These are phyloP conservation scores for Danio aesculapii DNA, from an alignment of 2,797 vertebrate species.

Conservation along the genomic window DNA sequence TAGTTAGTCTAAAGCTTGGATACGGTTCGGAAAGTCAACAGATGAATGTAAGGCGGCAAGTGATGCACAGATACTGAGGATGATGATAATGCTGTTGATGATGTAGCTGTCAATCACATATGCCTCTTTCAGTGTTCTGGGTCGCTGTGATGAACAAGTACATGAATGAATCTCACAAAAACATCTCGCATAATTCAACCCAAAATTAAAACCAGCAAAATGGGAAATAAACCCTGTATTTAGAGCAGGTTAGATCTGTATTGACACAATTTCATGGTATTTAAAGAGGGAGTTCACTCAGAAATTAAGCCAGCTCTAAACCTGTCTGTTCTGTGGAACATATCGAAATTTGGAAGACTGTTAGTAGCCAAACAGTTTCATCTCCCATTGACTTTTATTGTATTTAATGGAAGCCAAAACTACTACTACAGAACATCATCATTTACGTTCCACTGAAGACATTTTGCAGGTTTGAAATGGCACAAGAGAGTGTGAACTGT, in stretches of 20 bases:
- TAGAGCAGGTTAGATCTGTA: neutral
- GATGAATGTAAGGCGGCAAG: conserved; percentile 58
- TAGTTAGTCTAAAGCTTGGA: conserved; percentile 53
- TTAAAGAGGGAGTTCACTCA: neutral
- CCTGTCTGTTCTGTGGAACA: neutral
- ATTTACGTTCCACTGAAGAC: neutral
- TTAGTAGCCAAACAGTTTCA: neutral
- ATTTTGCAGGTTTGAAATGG: no score
- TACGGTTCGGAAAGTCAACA: conserved; percentile 21
- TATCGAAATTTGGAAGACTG: neutral
- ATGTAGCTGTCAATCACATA: conserved; percentile 60
- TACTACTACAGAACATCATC: neutral
- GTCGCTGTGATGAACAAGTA: conserved; percentile 8
- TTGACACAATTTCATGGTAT: neutral
- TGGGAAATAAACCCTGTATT: neutral
- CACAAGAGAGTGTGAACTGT: no score
- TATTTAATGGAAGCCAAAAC: neutral
- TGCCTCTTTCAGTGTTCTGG: conserved; percentile 42
- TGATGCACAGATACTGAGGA: conserved; percentile 31
- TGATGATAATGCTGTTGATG: conserved; percentile 59
- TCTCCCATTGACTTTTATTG: neutral
- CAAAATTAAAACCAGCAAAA: neutral
- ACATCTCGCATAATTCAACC: conserved; percentile 1
- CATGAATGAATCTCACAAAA: neutral
- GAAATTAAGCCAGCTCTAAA: neutral